Evolutionary conservation across 2,888 invertebrate genomes (phyloP), one percentile per base, ranked within the genome.

Genomic region (Bruchidius siliquastri): DNA sequence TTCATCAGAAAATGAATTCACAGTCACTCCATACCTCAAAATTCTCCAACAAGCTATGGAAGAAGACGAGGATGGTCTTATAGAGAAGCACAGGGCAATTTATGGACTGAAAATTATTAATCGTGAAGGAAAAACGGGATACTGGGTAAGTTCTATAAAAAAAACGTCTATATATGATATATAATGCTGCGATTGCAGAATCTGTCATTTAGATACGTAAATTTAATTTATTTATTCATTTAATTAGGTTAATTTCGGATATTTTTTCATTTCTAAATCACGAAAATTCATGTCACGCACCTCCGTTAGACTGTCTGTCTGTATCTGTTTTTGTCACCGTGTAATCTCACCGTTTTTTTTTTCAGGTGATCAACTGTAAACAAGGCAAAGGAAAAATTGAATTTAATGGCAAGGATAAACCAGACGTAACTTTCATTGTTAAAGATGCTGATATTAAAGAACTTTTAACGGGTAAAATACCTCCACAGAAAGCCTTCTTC

Each of bases 401-500:
- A 20, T 96, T 92, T 83, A 93, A 94, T 81, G 93, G 94, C 67
- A 91, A 88, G 88, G 95, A 92, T 0, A 97, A 96, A 87, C 93
- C 96, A 3, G 97, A 98, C 81, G 96, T 96, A 0, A 94, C 93
- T 0, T 94, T 99, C 83, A 93, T 93, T 0, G 92, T 98, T 78
- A 93, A 91, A 82, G 99, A 99, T 84, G 92, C 91, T 0, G 97
- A 98, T 84, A 92, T 99, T 3, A 90, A 93, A 4, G 95, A 96
- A 79, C 89, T 99, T 73, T 93, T 98, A 82, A 91, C 93, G 0
- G 98, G 98, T 0, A 95, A 96, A 86, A 88, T 99, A 75, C 97
- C 97, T 85, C 96, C 96, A 0, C 98, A 99, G 85, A 97, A 97
- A 86, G 97, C 97, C 0, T 96, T 96, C 87, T 96, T 96, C 90